Evolutionary conservation across 2,888 invertebrate genomes (phyloP), one percentile per base, ranked within the genome.

Genomic region (Plusia festucae): DNA sequence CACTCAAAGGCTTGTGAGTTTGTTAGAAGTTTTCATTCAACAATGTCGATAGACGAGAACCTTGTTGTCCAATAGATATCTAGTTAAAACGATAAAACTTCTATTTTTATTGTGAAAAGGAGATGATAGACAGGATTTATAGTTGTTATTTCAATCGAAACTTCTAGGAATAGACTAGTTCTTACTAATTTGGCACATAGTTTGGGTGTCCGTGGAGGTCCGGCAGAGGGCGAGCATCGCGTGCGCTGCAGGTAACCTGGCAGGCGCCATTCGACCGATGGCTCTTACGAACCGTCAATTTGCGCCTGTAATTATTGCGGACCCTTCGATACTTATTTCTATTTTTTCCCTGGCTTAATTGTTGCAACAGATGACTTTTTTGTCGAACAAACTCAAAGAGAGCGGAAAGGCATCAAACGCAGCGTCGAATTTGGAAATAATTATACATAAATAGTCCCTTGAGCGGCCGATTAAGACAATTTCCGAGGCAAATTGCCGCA

Each of bases 401-500:
- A 95, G 95, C 94, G 95, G 94, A 93, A 94, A 95, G 91, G 95
- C 95, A 95, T 95, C 95, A 95, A 95, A 95, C 93, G 90, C 88
- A 92, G 91, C 94, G 93, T 95, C 93, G 95, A 95, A 94, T 95
- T 95, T 95, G 94, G 93, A 95, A 94, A 95, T 95, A 95, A 95
- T 95, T 95, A 95, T 95, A 95, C 93, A 95, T 95, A 95, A 95
- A 95, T 94, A 95, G 95, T 95, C 95, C 95, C 95, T 95, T 95
- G 95, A 95, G 95, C 95, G 95, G 91, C 91, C 95, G 95, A 95
- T 95, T 95, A 95, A 95, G 94, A 95, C 95, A 95, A 95, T 95
- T 95, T 94, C 94, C 92, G 93, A 94, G 88, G 94, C 92, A 95
- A 95, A 95, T 95, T 95, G 95, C 94, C 88, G 93, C 95, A 93